These are phyloP conservation scores for Nebria brevicollis DNA, from an alignment of 2,888 invertebrate species.

Conservation along the genomic window DNA sequence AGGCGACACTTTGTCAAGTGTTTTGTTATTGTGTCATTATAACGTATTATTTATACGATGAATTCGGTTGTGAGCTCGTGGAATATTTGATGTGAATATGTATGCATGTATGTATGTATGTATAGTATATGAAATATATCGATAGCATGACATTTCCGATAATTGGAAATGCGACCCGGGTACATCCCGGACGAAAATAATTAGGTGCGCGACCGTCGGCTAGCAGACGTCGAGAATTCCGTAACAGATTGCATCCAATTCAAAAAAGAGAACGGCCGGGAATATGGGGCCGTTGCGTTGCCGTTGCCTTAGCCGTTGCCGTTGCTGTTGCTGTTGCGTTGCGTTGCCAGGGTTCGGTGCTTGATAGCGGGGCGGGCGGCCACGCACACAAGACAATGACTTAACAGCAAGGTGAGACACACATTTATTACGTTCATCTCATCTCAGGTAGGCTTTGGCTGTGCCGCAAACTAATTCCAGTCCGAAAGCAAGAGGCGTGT, in stretches of 20 bases:
- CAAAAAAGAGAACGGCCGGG: conserved; percentile 40
- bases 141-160: conserved; percentile 46
- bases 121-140: conserved; percentile 41
- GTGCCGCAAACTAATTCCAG: conserved; percentile 57
- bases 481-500: conserved; percentile 59
- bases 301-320: not conserved
- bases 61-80: not conserved
- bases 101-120: too few species aligned
- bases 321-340: not conserved
- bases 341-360: conserved; percentile 19
- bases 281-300: not conserved
- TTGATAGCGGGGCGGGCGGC: conserved; percentile 40
- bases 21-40: too few species aligned
- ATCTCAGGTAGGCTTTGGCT: conserved; percentile 55
- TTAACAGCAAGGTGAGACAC: conserved; percentile 47
- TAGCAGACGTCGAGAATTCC: conserved; percentile 46
- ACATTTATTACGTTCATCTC: conserved; percentile 52
- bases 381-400: conserved; percentile 44
- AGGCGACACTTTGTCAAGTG: conserved; percentile 25
- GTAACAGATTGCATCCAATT: conserved; percentile 46
- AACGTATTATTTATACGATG: not conserved
- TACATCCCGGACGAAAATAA: conserved; percentile 45
- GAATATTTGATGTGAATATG: not conserved
- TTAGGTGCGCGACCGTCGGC: conserved; percentile 46
- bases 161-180: conserved; percentile 44